Conservation (phyloP, 1,140 invertebrate genomes). For the Hermetia illucens region DNA sequence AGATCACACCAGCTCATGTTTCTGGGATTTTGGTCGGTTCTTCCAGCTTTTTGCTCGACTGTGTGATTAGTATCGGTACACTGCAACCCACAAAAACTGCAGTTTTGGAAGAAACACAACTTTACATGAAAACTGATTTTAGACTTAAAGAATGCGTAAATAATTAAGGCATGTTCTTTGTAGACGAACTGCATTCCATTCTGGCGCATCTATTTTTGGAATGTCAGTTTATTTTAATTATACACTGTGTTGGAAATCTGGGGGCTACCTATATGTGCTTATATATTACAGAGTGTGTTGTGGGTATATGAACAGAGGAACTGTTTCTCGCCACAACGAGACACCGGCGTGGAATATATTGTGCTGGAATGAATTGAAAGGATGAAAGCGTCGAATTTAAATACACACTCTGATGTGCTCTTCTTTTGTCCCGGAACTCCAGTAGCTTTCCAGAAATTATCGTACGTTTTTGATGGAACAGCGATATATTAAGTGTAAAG, state of each 20-base stretch:
- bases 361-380: no score
- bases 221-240: background rate
- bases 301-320: background rate
- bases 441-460: background rate
- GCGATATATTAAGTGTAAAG: no score
- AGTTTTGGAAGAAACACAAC: background rate
- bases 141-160: no score
- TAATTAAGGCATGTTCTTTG: no score
- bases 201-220: background rate
- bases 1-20: background rate
- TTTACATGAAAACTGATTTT: background rate
- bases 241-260: background rate
- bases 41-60: background rate
- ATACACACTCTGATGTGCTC: constrained; percentile 1
- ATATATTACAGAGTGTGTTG: background rate
- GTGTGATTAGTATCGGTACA: no score
- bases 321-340: background rate
- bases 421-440: background rate
- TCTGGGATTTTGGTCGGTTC: background rate
- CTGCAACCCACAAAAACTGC: no score
- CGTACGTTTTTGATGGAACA: no score
- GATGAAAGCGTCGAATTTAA: constrained; percentile 5
- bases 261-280: background rate
- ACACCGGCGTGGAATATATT: no score
- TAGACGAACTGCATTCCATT: background rate